These are phyloP conservation scores for Eupithecia tripunctaria DNA, from an alignment of 2,888 invertebrate species.

Conservation along the genomic window DNA sequence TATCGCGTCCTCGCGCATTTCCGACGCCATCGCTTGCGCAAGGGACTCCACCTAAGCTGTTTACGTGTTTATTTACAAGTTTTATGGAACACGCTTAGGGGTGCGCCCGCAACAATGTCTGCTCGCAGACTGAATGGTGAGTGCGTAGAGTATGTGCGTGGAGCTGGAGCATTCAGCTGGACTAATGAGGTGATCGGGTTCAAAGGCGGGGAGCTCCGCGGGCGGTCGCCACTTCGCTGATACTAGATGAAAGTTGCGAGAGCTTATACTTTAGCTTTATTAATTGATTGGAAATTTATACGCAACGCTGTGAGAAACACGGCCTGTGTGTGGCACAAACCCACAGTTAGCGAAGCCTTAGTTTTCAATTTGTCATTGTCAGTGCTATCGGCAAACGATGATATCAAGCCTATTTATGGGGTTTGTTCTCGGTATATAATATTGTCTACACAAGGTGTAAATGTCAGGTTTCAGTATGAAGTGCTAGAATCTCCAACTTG, in stretches of 20 bases:
- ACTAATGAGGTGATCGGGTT: conserved; percentile 82
- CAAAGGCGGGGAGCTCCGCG: conserved; percentile 75
- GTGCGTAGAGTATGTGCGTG: conserved; percentile 67
- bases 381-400: not conserved
- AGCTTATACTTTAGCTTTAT: conserved; percentile 26
- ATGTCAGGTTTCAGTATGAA: not conserved
- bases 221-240: conserved; percentile 69
- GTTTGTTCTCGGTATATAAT: not conserved
- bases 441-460: not conserved
- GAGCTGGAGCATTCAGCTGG: conserved; percentile 71
- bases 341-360: conserved; percentile 5
- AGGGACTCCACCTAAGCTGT: conserved; percentile 55
- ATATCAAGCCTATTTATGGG: not conserved
- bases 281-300: conserved; percentile 23
- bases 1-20: conserved; percentile 75
- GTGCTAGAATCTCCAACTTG: conserved; percentile 12
- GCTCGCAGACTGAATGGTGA: conserved; percentile 72
- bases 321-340: not conserved
- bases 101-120: conserved; percentile 74
- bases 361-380: not conserved
- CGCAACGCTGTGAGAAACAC: not conserved
- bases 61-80: conserved; percentile 52
- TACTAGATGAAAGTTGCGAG: conserved; percentile 47
- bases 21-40: conserved; percentile 76
- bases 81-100: conserved; percentile 55